A percentile compares a stretch with the other conserved stretches of the same genome.
These are phyloP conservation scores for Pachydiplax longipennis DNA, from an alignment of 2,888 invertebrate genomes.

Conservation along the genomic window DNA sequence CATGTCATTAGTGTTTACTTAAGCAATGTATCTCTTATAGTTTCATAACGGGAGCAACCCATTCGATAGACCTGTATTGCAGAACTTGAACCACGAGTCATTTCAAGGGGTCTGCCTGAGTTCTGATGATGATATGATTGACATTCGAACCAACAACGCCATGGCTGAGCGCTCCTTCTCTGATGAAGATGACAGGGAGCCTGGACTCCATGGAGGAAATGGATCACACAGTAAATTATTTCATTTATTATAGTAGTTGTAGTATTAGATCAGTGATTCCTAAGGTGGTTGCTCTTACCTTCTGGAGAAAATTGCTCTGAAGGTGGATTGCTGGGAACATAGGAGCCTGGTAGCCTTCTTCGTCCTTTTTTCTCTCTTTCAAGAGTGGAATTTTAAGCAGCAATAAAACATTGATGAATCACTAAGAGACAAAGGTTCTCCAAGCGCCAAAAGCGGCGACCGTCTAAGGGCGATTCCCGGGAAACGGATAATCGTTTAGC, in stretches of 20 bases:
- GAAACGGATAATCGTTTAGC: too few relatives aligned
- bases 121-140: conserved; percentile 72
- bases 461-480: too few relatives aligned
- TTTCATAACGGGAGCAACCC: conserved; percentile 49
- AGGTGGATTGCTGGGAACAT: too few relatives aligned
- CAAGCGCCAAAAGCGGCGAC: too few relatives aligned
- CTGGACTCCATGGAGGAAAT: conserved; percentile 43
- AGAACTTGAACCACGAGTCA: background rate
- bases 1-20: conserved; percentile 39
- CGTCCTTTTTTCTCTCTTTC: too few relatives aligned
- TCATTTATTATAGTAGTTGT: background rate
- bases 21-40: conserved; percentile 48
- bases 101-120: conserved; percentile 55
- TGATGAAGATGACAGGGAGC: conserved; percentile 49
- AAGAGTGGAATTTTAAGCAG: too few relatives aligned
- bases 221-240: conserved; percentile 49
- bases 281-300: too few relatives aligned
- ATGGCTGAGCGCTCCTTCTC: conserved; percentile 55
- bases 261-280: too few relatives aligned
- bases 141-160: conserved; percentile 67
- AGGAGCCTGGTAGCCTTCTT: too few relatives aligned
- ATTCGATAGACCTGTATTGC: background rate
- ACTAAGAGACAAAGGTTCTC: too few relatives aligned
- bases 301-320: too few relatives aligned
- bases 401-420: too few relatives aligned